phyloP scores from a whole-genome alignment of 2,888 invertebrate genomes.

The Spodoptera littoralis region DNA sequence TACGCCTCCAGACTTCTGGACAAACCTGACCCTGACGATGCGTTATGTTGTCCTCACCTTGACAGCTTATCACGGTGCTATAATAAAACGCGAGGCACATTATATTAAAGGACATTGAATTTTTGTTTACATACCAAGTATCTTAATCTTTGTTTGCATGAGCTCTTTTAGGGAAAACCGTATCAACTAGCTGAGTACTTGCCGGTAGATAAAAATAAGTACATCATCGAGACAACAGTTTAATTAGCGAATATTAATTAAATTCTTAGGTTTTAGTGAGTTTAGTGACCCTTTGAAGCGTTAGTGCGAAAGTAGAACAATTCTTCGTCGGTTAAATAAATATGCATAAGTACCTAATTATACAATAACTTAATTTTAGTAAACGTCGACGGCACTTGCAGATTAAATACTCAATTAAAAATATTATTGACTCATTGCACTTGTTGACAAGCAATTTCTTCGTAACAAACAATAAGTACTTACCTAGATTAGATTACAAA shows the following conservation, averaged over 20 bases:
- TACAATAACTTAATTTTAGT: too few relatives aligned
- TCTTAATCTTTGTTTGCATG: slow-evolving; percentile 61
- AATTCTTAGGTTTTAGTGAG: too few relatives aligned
- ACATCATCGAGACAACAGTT: too few relatives aligned
- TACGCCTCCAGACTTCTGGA: background rate
- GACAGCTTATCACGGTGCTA: slow-evolving; percentile 63
- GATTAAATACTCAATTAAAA: too few relatives aligned
- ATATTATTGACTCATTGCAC: too few relatives aligned
- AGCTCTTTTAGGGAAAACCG: slow-evolving; percentile 54
- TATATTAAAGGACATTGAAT: slow-evolving; percentile 63
- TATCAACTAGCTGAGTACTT: slow-evolving; percentile 28
- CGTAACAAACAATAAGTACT: slow-evolving; percentile 27
- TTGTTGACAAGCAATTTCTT: slow-evolving; percentile 10
- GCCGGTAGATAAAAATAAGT: slow-evolving; percentile 4
- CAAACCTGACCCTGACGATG: slow-evolving; percentile 38
- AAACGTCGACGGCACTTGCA: too few relatives aligned
- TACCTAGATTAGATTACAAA: slow-evolving; percentile 34
- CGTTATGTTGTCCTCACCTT: slow-evolving; percentile 63
- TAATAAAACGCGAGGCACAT: slow-evolving; percentile 35
- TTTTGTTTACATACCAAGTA: slow-evolving; percentile 54
- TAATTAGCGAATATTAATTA: too few relatives aligned
- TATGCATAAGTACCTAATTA: too few relatives aligned
- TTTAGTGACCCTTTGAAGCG: too few relatives aligned
- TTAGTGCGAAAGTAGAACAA: too few relatives aligned
- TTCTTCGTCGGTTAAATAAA: too few relatives aligned